Conservation (phyloP, 2,888 invertebrate genomes). For the Acleris laterana region DNA sequence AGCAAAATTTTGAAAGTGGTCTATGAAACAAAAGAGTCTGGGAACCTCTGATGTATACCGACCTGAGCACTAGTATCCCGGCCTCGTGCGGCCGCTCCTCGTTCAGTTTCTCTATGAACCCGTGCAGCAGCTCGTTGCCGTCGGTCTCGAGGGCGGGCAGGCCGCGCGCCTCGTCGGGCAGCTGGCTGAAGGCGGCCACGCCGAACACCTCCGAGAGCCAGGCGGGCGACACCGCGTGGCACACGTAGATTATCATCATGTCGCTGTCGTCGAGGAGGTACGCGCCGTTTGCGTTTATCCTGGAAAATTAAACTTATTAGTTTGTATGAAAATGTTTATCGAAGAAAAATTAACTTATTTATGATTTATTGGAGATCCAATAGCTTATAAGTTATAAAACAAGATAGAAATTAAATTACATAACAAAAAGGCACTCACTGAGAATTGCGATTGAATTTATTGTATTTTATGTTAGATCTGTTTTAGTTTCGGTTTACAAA, state of each 20-base stretch:
- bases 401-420: too few relatives aligned
- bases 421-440: too few relatives aligned
- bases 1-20: too few relatives aligned
- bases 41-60: conserved; percentile 52
- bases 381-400: too few relatives aligned
- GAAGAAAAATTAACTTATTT: too few relatives aligned
- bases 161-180: conserved; percentile 91
- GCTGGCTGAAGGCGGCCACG: conserved; percentile 88
- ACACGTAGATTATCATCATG: conserved; percentile 92
- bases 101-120: conserved; percentile 92
- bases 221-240: conserved; percentile 89
- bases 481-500: too few relatives aligned
- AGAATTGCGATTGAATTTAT: too few relatives aligned
- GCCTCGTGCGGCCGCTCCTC: conserved; percentile 93
- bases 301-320: conserved; percentile 41
- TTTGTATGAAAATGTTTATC: too few relatives aligned
- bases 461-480: too few relatives aligned
- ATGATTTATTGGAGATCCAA: too few relatives aligned
- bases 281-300: conserved; percentile 91
- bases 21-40: too few relatives aligned
- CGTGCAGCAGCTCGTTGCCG: conserved; percentile 89
- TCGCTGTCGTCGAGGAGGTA: conserved; percentile 96
- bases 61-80: conserved; percentile 93
- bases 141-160: conserved; percentile 91
- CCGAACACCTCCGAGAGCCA: conserved; percentile 92